These are phyloP conservation scores for Eristalinus sepulchralis DNA, from an alignment of 2,888 invertebrate genomes.

Conservation along the genomic window DNA sequence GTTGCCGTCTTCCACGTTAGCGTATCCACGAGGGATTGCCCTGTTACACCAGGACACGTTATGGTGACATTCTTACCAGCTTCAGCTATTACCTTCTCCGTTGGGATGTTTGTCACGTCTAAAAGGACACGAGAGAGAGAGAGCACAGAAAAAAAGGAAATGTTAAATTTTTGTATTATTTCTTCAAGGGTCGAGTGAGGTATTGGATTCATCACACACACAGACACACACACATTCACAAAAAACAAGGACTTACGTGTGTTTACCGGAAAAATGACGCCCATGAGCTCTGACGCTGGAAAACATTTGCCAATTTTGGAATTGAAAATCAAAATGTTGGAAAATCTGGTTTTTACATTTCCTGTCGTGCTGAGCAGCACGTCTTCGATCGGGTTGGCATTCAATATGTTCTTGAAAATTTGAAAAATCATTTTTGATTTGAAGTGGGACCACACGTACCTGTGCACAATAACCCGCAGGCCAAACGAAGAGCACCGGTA, in stretches of 20 bases:
- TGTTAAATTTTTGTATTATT: constrained; percentile 71
- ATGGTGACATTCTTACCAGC: constrained; percentile 86
- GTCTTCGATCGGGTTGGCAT: not conserved
- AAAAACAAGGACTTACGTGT: not conserved
- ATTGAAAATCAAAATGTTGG: constrained; percentile 36
- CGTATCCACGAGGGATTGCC: constrained; percentile 85
- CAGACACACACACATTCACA: not conserved
- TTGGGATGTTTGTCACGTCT: constrained; percentile 84
- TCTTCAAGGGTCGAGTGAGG: not conserved
- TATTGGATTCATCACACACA: not conserved
- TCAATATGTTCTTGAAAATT: not conserved
- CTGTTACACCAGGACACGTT: constrained; percentile 86
- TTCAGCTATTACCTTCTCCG: constrained; percentile 84
- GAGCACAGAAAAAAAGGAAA: constrained; percentile 73
- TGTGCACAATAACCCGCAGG: not conserved
- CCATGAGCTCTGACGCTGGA: not conserved
- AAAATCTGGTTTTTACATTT: constrained; percentile 2
- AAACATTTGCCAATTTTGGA: constrained; percentile 16
- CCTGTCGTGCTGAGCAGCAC: not conserved
- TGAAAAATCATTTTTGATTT: not conserved
- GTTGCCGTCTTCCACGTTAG: constrained; percentile 84
- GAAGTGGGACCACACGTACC: not conserved
- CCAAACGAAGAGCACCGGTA: not conserved
- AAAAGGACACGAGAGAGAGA: constrained; percentile 75
- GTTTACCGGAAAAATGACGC: not conserved